Evolutionary conservation across 2,797 vertebrate genomes (phyloP).

Genomic region (Phrynocephalus forsythii): DNA sequence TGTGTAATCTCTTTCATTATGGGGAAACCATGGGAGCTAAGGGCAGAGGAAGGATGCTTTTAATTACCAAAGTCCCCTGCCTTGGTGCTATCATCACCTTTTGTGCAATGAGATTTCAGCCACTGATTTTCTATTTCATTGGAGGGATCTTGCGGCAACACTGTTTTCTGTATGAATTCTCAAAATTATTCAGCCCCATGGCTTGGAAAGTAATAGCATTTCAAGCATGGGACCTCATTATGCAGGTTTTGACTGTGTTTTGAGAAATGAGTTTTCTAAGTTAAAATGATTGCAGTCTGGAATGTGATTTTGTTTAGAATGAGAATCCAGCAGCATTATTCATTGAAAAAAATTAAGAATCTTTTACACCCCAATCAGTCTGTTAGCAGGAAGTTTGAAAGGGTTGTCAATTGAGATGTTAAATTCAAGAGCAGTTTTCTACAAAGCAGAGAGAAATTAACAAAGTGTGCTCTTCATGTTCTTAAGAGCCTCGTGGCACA

Average conservation of each 20-base stretch:
- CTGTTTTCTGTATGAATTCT: background rate
- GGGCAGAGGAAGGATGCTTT: background rate
- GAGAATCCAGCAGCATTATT: background rate
- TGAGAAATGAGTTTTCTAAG: background rate
- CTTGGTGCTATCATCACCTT: too few species aligned
- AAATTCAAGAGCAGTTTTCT: background rate
- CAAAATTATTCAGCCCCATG: background rate
- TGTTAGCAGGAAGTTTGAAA: background rate
- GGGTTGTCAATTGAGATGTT: background rate
- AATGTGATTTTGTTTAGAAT: background rate
- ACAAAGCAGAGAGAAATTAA: background rate
- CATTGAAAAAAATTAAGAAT: background rate
- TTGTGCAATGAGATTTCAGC: too few species aligned
- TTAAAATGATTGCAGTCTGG: background rate
- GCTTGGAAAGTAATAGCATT: background rate
- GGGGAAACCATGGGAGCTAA: too few species aligned
- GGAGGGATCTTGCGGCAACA: background rate
- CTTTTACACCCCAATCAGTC: background rate
- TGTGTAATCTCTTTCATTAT: too few species aligned
- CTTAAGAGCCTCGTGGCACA: too few species aligned
- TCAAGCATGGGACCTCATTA: background rate
- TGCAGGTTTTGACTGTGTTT: background rate
- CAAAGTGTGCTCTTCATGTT: background rate
- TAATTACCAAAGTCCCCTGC: too few species aligned
- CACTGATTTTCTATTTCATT: background rate